Base-by-base conservation (phyloP, 2,888 invertebrate genomes). In the Apamea monoglypha region DNA sequence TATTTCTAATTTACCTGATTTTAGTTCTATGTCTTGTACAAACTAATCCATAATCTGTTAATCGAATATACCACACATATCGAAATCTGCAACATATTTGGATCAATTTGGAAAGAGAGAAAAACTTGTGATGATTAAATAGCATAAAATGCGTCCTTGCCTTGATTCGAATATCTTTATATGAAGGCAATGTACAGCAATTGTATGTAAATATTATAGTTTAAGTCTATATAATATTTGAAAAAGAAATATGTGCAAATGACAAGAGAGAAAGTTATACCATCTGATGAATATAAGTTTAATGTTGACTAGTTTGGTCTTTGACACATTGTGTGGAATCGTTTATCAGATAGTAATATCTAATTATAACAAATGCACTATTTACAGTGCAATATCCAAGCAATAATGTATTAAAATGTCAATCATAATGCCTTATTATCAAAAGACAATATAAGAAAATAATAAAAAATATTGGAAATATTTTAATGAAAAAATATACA, bases 111-210 rank as follows among this genome's bases (percentile, higher is more conserved):
- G 72, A 76, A 86, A 47, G 44, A 86, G 80, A 81, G 70, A 78
- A 47, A 72, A 68, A 75, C 69, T 82, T 86, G 78, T 87, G 85
- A 81, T 83, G 74, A 69, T 68, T 78, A 84, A 86, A 80, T 92
- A 92, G 95, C 95, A 95, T 95, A 81, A 82, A 95, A 95, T 95
- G 95, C 94, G 84, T 90, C 91, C 94, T 95, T 95, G 94, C 95
- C 94, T 92, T 91, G 83, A 87, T 85, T 82, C 61, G 59, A 76
- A 70, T 82, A 78, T 78, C 76, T 76, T 84, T 84, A 78, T 81
- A 79, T 44, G 74, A 81, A 79, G 84, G 81, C 80, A 83, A 76
- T 61, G 76, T 85, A 81, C 84, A 87, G 81, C 77, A 80, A 84
- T 81, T 83, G 78, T 90, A 81, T 91, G 90, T 91, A 91, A 90